Conservation (phyloP, 2,113 vertebrate species). For the Etheostoma spectabile region DNA sequence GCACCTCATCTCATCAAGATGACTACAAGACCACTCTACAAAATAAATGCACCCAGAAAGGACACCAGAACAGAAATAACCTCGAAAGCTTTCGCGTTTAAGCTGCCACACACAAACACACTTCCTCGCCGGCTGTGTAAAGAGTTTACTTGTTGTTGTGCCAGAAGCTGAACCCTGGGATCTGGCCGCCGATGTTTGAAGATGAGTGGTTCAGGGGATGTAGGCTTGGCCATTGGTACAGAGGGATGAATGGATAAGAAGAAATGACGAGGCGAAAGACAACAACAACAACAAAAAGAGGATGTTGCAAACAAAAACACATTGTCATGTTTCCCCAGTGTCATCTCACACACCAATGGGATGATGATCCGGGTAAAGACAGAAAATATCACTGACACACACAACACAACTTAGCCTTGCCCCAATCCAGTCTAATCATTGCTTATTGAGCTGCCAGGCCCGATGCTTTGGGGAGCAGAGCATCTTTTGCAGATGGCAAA, state of each 20-base stretch:
- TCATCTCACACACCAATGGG: conserved; percentile 9
- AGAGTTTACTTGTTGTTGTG: conserved; percentile 35
- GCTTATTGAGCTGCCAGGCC: conserved; percentile 56
- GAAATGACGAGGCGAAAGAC: not conserved
- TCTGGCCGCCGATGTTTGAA: conserved; percentile 36
- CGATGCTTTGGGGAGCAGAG: conserved; percentile 54
- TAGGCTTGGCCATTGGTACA: not conserved
- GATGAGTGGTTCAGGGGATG: conserved; percentile 20
- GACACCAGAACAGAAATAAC: conserved; percentile 14
- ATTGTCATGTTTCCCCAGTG: conserved; percentile 3
- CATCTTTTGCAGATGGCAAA: conserved; percentile 60
- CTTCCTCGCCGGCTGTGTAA: conserved; percentile 10
- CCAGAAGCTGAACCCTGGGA: conserved; percentile 30
- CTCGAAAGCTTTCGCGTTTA: not conserved
- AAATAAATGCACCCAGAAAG: not conserved
- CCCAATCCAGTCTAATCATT: conserved; percentile 55
- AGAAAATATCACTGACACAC: conserved; percentile 26
- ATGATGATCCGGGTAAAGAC: not conserved
- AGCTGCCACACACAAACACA: conserved; percentile 20
- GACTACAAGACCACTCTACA: not conserved
- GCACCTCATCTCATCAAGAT: not conserved
- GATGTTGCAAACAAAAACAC: conserved; percentile 10
- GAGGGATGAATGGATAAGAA: conserved; percentile 15
- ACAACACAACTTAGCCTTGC: not conserved
- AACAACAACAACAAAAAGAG: conserved; percentile 12